Evolutionary conservation across 2,113 vertebrate genomes (phyloP).

Genomic region (Pycnonotus jocosus): DNA sequence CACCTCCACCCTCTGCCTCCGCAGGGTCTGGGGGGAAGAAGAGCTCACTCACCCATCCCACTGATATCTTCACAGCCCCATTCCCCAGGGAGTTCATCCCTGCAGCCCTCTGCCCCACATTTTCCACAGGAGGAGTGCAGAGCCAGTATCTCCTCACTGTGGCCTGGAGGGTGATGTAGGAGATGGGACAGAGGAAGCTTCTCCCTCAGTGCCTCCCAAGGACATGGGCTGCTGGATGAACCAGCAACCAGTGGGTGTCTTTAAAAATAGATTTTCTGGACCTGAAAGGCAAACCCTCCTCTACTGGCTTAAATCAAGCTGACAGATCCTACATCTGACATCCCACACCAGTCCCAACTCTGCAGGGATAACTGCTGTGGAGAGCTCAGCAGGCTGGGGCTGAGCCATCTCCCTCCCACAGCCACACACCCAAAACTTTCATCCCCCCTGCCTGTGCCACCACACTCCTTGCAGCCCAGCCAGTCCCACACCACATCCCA

Average conservation of each 20-base stretch:
- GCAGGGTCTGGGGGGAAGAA: slow-evolving; percentile 66
- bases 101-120: background rate
- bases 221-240: background rate
- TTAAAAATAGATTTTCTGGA: background rate
- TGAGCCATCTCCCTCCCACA: background rate
- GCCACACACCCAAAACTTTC: background rate
- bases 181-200: background rate
- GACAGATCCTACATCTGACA: background rate
- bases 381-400: background rate
- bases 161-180: background rate
- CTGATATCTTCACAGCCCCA: accelerated
- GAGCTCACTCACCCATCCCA: background rate
- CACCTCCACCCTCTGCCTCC: slow-evolving; percentile 74
- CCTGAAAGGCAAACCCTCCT: background rate
- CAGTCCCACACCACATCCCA: background rate
- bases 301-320: background rate
- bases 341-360: background rate
- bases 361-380: accelerated
- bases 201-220: background rate
- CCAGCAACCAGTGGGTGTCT: background rate
- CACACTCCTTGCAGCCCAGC: background rate
- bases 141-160: background rate
- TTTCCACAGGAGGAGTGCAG: accelerated
- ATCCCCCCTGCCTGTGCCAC: background rate
- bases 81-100: background rate